Conservation (phyloP, 1,140 invertebrate species). For the Saccostrea cuccullata region DNA sequence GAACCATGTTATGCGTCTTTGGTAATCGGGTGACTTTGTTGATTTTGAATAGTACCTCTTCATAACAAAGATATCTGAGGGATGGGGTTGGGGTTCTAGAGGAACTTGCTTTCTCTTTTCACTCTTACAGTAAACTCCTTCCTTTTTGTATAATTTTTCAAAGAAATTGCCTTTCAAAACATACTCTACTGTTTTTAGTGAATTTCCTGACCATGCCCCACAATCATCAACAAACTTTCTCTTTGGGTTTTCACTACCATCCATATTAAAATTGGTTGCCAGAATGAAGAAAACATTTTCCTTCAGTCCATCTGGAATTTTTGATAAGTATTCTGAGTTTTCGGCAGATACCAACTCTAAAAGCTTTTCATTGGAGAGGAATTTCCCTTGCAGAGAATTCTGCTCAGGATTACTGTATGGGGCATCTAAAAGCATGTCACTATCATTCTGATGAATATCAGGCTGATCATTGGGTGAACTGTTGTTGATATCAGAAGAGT, state of each 20-base stretch:
- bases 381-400: too few relatives aligned
- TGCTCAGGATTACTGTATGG: too few relatives aligned
- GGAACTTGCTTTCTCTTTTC: not conserved
- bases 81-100: not conserved
- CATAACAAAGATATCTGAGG: not conserved
- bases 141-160: not conserved
- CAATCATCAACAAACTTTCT: not conserved
- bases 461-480: too few relatives aligned
- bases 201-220: not conserved
- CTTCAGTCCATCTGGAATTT: not conserved
- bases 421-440: too few relatives aligned
- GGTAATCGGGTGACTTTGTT: too few relatives aligned
- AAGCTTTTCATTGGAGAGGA: not conserved
- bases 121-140: not conserved
- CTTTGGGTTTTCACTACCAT: not conserved
- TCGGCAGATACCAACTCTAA: not conserved
- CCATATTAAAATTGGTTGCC: not conserved
- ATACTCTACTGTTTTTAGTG: not conserved
- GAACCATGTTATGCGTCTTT: slow-evolving; percentile 45
- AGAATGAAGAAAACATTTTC: slow-evolving; percentile 9
- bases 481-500: too few relatives aligned
- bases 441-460: too few relatives aligned
- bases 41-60: slow-evolving; percentile 8
- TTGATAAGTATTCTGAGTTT: not conserved
- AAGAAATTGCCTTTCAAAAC: not conserved